Conservation (phyloP, 2,113 vertebrate genomes). For the Cephalopholis sonnerati region DNA sequence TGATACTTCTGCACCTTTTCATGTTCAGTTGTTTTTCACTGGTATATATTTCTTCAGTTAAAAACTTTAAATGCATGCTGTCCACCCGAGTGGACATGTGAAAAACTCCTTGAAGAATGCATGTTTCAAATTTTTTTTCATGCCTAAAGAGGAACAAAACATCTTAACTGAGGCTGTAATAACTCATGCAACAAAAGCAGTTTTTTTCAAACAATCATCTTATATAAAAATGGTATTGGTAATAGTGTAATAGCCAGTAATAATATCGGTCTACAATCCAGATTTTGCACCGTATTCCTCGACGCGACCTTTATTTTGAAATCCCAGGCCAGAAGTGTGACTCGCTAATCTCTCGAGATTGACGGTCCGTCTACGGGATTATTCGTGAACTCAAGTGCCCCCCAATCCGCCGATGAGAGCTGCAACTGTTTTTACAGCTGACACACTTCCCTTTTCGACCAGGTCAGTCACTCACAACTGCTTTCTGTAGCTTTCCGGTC, state of each 20-base stretch:
- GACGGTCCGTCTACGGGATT: constrained; percentile 20
- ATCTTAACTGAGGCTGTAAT: too few relatives aligned
- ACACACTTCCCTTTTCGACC: constrained; percentile 62
- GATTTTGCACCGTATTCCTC: rapidly evolving
- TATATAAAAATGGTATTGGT: too few relatives aligned
- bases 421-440: constrained; percentile 65
- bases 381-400: constrained; percentile 69
- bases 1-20: too few relatives aligned
- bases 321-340: not conserved
- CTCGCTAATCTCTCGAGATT: not conserved
- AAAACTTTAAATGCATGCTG: too few relatives aligned
- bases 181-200: too few relatives aligned
- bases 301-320: constrained; percentile 48
- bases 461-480: constrained; percentile 48
- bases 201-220: not conserved
- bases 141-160: too few relatives aligned
- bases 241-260: too few relatives aligned
- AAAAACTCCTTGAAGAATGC: too few relatives aligned
- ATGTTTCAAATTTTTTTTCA: too few relatives aligned
- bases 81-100: too few relatives aligned
- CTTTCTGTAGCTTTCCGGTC: not conserved
- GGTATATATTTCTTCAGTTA: too few relatives aligned
- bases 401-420: constrained; percentile 29
- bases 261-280: not conserved
- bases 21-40: too few relatives aligned